Evolutionary conservation across 2,113 vertebrate genomes (phyloP), one percentile per base, ranked within the genome.

Genomic region (Cephalopterus ornatus): DNA sequence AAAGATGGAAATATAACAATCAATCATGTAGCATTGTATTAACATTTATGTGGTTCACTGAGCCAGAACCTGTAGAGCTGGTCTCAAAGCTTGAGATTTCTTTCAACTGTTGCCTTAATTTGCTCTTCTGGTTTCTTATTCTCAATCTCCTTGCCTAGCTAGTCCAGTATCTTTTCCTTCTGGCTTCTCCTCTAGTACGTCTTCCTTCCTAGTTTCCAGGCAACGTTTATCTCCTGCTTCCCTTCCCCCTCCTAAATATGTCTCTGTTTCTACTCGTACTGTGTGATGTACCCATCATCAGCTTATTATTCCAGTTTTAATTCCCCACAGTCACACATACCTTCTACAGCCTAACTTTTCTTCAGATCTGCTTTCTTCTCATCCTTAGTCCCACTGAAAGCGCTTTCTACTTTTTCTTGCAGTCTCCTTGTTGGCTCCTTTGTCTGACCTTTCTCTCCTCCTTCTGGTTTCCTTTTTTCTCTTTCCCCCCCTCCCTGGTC

Each of bases 201-300:
- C 71, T 88, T 80, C 66, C 68, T 89, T 93, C 82, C 82, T 55
- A 76, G 58, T 93, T 93, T 87, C 81, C 44, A 94, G 90, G 88
- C 92, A 85, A 65, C 67, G 61, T 89, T 63, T 82, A 44, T 85
- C 44, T 90, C 74, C 66, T 5, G 5, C 85, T 93, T 93, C 42
- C 67, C 62, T n/a, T 79, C 16, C 33, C 16, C 4, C 17, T 81
- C 33, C 56, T 70, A 67, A 87, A 71, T 79, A 42, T 14, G 42
- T 94, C 88, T 93, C 70, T 94, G 85, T 95, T 90, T 89, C 91
- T 89, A 65, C 94, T 81, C 80, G 93, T 95, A 35, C 70, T 81
- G 68, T 95, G 94, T 93, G 61, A n/a, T 86, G 83, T 92, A 93
- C 35, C 76, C 39, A 81, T 95, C 80, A 89, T 87, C 37, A 92